phyloP scores from a whole-genome alignment of 2,888 invertebrate genomes.

The Actias luna region DNA sequence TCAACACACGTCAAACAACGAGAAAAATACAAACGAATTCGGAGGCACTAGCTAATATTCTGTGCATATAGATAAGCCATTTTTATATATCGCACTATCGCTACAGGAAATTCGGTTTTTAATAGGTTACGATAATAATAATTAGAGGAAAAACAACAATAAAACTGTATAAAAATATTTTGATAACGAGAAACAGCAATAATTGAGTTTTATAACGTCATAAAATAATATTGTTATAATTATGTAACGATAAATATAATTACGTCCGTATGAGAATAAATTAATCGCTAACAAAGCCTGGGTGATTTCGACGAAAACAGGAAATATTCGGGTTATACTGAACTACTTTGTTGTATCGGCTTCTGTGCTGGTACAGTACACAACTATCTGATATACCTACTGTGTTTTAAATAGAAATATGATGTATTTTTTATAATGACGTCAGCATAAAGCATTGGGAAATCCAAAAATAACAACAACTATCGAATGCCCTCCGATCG shows the following conservation, averaged over 20 bases:
- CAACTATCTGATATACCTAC: not conserved
- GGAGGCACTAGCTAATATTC: too few relatives aligned
- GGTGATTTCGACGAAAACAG: constrained; percentile 9
- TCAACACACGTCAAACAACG: too few relatives aligned
- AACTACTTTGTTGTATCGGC: not conserved
- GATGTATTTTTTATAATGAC: not conserved
- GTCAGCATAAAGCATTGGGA: too few relatives aligned
- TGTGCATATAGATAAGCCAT: too few relatives aligned
- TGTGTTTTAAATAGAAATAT: not conserved
- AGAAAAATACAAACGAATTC: too few relatives aligned
- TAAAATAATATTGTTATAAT: constrained; percentile 12
- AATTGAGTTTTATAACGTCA: not conserved
- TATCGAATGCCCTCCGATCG: too few relatives aligned
- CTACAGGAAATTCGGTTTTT: constrained; percentile 17
- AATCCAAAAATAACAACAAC: too few relatives aligned
- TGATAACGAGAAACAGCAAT: constrained; percentile 3
- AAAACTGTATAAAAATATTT: constrained; percentile 2
- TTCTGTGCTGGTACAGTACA: not conserved
- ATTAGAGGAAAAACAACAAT: constrained; percentile 19
- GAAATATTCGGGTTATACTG: not conserved
- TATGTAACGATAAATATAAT: constrained; percentile 1
- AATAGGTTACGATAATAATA: constrained; percentile 12
- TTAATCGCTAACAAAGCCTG: constrained; percentile 2
- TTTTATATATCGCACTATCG: constrained; percentile 2
- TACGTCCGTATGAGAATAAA: constrained; percentile 13